These are phyloP conservation scores for Myathropa florea DNA, from an alignment of 2,888 invertebrate species.

Conservation along the genomic window DNA sequence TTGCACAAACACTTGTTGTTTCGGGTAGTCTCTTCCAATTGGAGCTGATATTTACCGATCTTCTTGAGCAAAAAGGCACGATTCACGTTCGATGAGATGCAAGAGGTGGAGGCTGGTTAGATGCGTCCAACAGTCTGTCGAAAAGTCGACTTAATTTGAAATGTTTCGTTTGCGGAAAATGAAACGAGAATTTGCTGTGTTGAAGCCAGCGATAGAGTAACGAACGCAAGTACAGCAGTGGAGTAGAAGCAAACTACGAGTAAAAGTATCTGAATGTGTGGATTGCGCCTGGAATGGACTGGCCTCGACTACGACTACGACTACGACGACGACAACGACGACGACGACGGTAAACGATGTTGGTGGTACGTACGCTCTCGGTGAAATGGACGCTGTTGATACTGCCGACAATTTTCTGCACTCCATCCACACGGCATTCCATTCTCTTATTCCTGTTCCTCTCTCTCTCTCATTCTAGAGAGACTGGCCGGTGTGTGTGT, in stretches of 20 bases:
- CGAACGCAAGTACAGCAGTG: constrained; percentile 42
- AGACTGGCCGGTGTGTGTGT: not conserved
- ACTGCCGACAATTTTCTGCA: constrained; percentile 62
- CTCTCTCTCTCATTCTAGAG: constrained; percentile 21
- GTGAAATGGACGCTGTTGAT: constrained; percentile 65
- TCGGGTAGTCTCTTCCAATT: constrained; percentile 4
- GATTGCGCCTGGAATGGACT: constrained; percentile 28
- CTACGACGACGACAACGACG: not conserved
- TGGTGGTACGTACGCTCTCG: constrained; percentile 62
- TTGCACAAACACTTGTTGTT: constrained; percentile 59
- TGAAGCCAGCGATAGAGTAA: constrained; percentile 16
- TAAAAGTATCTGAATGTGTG: constrained; percentile 58
- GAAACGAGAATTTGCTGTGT: not conserved
- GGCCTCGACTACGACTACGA: constrained; percentile 29
- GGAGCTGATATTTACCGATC: constrained; percentile 12
- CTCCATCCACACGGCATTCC: constrained; percentile 47
- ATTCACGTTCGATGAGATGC: constrained; percentile 22
- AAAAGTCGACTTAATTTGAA: constrained; percentile 36
- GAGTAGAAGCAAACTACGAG: constrained; percentile 48
- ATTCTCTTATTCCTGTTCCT: constrained; percentile 36
- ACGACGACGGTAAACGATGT: constrained; percentile 45
- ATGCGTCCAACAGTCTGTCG: not conserved
- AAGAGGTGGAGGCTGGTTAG: not conserved
- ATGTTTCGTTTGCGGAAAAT: constrained; percentile 37
- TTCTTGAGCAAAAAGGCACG: constrained; percentile 47